Evolutionary conservation across 2,888 invertebrate species (phyloP).

Genomic region (Brenthis ino): DNA sequence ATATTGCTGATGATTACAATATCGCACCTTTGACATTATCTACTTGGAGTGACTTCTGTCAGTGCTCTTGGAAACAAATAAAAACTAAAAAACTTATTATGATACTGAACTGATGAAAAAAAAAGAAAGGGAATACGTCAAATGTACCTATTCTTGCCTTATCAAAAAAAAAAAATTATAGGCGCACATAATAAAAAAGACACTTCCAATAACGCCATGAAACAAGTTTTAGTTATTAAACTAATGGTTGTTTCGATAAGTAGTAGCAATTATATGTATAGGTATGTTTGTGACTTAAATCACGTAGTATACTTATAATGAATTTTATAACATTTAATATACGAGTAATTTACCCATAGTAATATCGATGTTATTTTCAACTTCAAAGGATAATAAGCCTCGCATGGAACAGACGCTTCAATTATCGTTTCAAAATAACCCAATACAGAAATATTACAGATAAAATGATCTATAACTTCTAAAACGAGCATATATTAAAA

Average conservation of each 20-base stretch:
- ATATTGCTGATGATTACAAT: too few species aligned
- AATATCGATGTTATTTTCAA: constrained; percentile 18
- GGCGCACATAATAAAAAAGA: too few species aligned
- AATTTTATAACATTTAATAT: neutral
- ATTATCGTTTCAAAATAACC: constrained; percentile 20
- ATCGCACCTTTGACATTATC: too few species aligned
- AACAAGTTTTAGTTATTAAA: constrained; percentile 3
- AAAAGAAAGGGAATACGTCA: too few species aligned
- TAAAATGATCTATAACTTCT: neutral
- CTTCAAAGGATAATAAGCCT: constrained; percentile 23
- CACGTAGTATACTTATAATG: neutral
- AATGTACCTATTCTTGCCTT: too few species aligned
- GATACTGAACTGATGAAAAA: too few species aligned
- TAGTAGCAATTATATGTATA: neutral
- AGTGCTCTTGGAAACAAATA: too few species aligned
- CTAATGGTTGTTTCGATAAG: constrained; percentile 1
- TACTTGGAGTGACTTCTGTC: too few species aligned
- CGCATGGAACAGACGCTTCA: constrained; percentile 1
- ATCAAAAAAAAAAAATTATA: too few species aligned
- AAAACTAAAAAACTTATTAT: too few species aligned
- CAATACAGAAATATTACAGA: constrained; percentile 11
- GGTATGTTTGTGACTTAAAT: neutral
- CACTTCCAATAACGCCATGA: neutral
- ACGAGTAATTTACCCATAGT: constrained; percentile 12
- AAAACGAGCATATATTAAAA: too few species aligned